These are phyloP conservation scores for Trichonephila clavata DNA, from an alignment of 1,140 invertebrate species.

Conservation along the genomic window DNA sequence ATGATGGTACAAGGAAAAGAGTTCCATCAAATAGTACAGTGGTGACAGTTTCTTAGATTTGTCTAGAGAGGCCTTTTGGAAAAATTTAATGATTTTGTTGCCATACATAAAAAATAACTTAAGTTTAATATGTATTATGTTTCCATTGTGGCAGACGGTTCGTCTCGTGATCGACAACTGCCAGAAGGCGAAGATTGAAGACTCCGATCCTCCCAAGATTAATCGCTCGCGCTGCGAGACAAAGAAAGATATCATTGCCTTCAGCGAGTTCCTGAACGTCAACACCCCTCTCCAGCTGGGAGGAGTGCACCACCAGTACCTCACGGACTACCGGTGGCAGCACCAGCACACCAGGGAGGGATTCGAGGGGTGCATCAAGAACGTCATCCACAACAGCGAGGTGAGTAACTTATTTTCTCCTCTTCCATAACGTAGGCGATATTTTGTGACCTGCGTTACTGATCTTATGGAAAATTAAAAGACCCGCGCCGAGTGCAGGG, in stretches of 20 bases:
- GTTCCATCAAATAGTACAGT: no score
- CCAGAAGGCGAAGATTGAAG: conserved; percentile 89
- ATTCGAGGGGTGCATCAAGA: conserved; percentile 97
- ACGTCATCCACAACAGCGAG: conserved; percentile 97
- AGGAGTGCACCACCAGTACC: conserved; percentile 91
- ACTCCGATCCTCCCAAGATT: conserved; percentile 88
- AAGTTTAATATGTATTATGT: not conserved
- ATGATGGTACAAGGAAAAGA: no score
- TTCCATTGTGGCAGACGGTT: conserved; percentile 81
- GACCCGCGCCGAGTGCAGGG: no score
- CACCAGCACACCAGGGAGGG: conserved; percentile 84
- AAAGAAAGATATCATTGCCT: conserved; percentile 92
- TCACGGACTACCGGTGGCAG: conserved; percentile 86
- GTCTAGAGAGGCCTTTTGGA: no score
- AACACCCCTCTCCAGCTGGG: conserved; percentile 97
- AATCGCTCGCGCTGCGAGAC: conserved; percentile 94
- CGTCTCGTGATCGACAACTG: conserved; percentile 96
- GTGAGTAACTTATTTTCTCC: not conserved
- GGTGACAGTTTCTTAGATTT: no score
- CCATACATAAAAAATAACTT: no score
- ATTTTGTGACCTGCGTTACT: no score
- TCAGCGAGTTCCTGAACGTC: conserved; percentile 98
- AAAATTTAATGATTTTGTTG: no score
- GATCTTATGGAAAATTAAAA: no score
- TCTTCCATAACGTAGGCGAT: no score